Base-by-base conservation (phyloP, 1,140 invertebrate species). In the Leptopilina boulardi region DNA sequence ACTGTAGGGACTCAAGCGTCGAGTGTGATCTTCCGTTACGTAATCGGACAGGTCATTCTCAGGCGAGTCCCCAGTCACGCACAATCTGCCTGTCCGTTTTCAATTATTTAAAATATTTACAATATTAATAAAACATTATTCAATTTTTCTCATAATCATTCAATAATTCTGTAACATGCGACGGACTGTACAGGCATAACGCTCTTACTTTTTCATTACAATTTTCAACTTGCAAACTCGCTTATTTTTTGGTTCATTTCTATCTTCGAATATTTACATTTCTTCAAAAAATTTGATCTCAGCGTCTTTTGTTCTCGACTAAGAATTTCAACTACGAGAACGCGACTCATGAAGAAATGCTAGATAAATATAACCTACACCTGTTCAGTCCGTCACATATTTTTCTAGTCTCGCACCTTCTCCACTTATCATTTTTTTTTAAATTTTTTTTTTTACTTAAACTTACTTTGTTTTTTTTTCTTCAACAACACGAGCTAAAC, bases 401-500 rank as follows among this genome's bases (percentile, higher is more conserved):
- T 80, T 71, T 77, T 81, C 70, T 87, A 86, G 86, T 89, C 85
- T 80, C 77, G 41, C 82, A 76, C 74, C 75, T 71, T 74, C 74
- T 77, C 70, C 77, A 80, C 83, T 38, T 82, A 86, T 89, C 89
- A 88, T 87, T 84, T 90, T 89, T 84, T 89, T 90, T 88, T 83
- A 88, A 89, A 89, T 89, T 85, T 84, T 84, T 87, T 88, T 88
- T 89, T 89, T 88, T 81, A 76, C 80, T 78, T 73, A 74, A 75
- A 66, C 59, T 66, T 66, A 66, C 77, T 83, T 80, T 80, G 75
- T 70, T 75, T 78, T 82, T 88, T 87, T 87, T 90, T 89, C 85
- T 87, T 91, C 87, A 91, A 91, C 89, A 91, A 90, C 89, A 90
- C 90, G 88, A 89, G 89, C 90, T 91, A 91, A 84, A 89, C 89